Conservation (phyloP, 2,113 vertebrate genomes). For the Aspiorhynchus laticeps region DNA sequence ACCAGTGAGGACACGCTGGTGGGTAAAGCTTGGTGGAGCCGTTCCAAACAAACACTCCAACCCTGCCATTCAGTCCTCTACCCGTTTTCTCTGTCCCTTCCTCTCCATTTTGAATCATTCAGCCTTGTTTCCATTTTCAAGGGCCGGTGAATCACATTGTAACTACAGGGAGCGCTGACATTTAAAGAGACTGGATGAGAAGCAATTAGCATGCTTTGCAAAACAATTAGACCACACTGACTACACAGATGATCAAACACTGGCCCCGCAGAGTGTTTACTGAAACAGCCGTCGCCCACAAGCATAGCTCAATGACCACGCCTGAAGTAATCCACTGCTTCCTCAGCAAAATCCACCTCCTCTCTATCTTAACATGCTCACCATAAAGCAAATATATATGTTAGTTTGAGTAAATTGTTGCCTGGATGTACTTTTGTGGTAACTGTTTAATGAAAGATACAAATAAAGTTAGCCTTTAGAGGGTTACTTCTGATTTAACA, state of each 20-base stretch:
- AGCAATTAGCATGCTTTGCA: conserved; percentile 67
- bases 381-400: background rate
- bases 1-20: conserved; percentile 35
- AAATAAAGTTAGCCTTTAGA: background rate
- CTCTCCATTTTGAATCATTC: conserved; percentile 47
- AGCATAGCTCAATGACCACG: conserved; percentile 40
- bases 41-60: conserved; percentile 37
- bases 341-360: conserved; percentile 47
- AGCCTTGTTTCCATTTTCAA: conserved; percentile 52
- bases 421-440: background rate
- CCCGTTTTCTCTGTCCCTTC: conserved; percentile 7
- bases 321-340: conserved; percentile 41
- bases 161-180: conserved; percentile 64
- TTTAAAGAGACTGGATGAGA: conserved; percentile 68
- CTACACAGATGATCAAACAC: conserved; percentile 60
- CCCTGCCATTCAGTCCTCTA: conserved; percentile 8
- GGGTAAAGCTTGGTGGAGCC: conserved; percentile 45
- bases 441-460: background rate
- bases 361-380: background rate
- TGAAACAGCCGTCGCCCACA: conserved; percentile 37
- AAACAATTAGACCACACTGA: conserved; percentile 65
- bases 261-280: conserved; percentile 54
- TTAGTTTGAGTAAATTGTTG: background rate
- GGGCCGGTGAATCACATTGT: conserved; percentile 62
- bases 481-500: too few species aligned